A percentile compares a stretch with the other conserved stretches of the same genome.
Evolutionary conservation across 2,113 vertebrate species (phyloP).

Genomic region (Rissa tridactyla): DNA sequence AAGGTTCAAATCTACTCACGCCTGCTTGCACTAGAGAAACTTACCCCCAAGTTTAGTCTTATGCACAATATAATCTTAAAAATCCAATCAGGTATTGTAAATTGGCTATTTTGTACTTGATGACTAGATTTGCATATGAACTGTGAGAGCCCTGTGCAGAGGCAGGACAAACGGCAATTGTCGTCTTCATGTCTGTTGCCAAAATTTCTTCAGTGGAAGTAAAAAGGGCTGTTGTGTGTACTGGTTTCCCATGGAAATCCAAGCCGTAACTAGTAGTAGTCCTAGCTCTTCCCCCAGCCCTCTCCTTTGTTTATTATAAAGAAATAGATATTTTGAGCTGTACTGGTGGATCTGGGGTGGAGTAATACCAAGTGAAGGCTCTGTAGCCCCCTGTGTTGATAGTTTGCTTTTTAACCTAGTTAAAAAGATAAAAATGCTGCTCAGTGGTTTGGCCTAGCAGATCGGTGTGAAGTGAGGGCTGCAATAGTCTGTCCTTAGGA

Average conservation of each 20-base stretch:
- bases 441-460: background rate
- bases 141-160: constrained; percentile 49
- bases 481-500: background rate
- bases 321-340: constrained; percentile 15
- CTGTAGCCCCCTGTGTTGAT: background rate
- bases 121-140: constrained; percentile 53
- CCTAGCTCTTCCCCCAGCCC: constrained; percentile 33
- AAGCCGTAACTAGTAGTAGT: constrained; percentile 58
- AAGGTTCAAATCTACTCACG: background rate
- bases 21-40: constrained; percentile 50
- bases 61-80: constrained; percentile 62
- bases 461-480: background rate
- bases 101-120: constrained; percentile 59
- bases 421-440: background rate
- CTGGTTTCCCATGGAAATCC: constrained; percentile 59
- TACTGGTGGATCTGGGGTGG: constrained; percentile 1
- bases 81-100: constrained; percentile 59
- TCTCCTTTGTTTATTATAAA: constrained; percentile 6
- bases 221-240: constrained; percentile 61
- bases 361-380: background rate
- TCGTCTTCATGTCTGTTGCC: constrained; percentile 43
- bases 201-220: constrained; percentile 48
- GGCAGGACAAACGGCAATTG: constrained; percentile 47
- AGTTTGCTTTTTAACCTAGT: constrained; percentile 20
- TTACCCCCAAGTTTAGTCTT: constrained; percentile 44